Percentiles rank a stretch among this genome's conserved stretches.
Evolutionary conservation across 2,797 vertebrate species (phyloP).

Genomic region (Cossypha dichroa): DNA sequence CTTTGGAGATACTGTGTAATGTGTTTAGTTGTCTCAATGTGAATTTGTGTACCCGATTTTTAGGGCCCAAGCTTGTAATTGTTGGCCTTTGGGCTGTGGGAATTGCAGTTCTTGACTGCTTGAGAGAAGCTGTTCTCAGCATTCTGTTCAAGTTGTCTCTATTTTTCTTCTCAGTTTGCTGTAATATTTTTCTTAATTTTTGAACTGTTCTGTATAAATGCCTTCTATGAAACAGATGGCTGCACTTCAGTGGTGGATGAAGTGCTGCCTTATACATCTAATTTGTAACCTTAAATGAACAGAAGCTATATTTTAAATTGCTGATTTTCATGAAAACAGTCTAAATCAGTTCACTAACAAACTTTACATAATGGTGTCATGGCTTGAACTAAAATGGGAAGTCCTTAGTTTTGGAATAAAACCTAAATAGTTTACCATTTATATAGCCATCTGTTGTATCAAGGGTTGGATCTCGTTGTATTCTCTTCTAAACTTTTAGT

Average conservation of each 20-base stretch:
- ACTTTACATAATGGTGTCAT: not conserved
- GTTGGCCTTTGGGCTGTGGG: not conserved
- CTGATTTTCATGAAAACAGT: not conserved
- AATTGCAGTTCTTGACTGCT: not conserved
- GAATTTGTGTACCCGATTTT: not conserved
- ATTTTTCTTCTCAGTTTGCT: slow-evolving; percentile 24
- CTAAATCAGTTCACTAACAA: not conserved
- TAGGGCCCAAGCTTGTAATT: not conserved
- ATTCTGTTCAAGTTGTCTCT: not conserved
- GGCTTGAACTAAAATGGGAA: not conserved
- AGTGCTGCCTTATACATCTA: slow-evolving; percentile 15
- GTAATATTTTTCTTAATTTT: slow-evolving; percentile 18
- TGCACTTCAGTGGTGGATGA: slow-evolving; percentile 21
- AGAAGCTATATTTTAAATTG: slow-evolving; percentile 9
- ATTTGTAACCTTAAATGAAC: slow-evolving; percentile 41
- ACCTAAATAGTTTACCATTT: not conserved
- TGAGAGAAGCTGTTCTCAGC: not conserved
- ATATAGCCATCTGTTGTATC: not conserved
- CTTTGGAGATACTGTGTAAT: not conserved
- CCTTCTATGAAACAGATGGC: slow-evolving; percentile 46
- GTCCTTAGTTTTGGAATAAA: not conserved
- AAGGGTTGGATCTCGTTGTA: not conserved
- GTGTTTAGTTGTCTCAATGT: not conserved
- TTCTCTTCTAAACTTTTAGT: not conserved
- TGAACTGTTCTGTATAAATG: not conserved